Evolutionary conservation across 30 jellyfish, hydroid and myxozoan species (phyloP), one percentile per base, ranked within the genome.

Genomic region (Rhopilema esculentum): DNA sequence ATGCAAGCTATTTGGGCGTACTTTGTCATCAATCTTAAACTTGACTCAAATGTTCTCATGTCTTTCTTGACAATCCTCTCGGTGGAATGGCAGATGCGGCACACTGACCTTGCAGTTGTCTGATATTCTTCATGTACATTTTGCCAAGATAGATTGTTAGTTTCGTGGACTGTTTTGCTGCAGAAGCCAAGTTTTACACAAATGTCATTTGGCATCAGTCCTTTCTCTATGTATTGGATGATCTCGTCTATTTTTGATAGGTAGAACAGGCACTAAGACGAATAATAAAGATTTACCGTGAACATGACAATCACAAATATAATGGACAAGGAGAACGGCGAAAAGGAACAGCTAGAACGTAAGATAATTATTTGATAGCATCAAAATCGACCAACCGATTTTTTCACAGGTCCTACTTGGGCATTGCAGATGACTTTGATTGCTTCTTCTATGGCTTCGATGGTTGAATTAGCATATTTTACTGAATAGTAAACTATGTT

Each of bases 381-480:
- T 40, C 57, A 12, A 40, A 40, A 2, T 40, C 12, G 6, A n/a
- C 82, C 64, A 4, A 80, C 82, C 64, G 32, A 4, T 64, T 27
- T 69, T 27, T 66, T 68, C 16, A 64, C 48, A 23, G 88, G 88
- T 32, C 30, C 64, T 8, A 73, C 65, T 61, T 80, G 82, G 0
- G 49, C 51, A 65, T 62, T 16, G 49, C 90, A 80, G 27, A 80
- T 32, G 12, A 66, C 72, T 30, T 32, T 80, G 23, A 80, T 67
- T 1, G 82, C 90, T 61, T 80, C 82, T 24, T 80, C 90, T 25
- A 80, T 68, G 16, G 71, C 82, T 48, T 80, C 90, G 72, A 80
- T 80, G 18, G 82, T 65, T 26, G 90, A 64, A 30, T 80, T 80
- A 6, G 73, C 90, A 64, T 30, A 64, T 27, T 80, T 80, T 7